phyloP scores from a whole-genome alignment of 1,140 invertebrate genomes.

The Solen grandis region DNA sequence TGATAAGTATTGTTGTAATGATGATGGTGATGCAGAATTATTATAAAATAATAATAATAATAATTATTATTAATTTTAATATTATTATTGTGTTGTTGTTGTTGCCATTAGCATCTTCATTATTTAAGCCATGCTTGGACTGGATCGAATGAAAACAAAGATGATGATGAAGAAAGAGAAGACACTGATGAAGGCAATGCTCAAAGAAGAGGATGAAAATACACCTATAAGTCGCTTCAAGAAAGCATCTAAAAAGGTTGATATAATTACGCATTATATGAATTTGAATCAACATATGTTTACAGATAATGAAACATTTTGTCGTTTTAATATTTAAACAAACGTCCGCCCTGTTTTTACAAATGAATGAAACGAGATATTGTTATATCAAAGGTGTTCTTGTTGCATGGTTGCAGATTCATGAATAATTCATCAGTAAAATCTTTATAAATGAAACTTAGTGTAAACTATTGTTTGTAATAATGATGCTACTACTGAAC shows the following conservation, averaged over 20 bases:
- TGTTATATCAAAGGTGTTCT: not conserved
- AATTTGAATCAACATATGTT: not conserved
- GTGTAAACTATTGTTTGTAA: no score
- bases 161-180: constrained; percentile 26
- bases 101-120: not conserved
- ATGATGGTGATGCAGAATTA: not conserved
- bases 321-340: not conserved
- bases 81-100: not conserved
- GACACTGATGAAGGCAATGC: not conserved
- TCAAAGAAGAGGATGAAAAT: not conserved
- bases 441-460: no score
- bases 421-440: no score
- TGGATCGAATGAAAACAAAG: constrained; percentile 46
- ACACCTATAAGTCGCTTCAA: constrained; percentile 1
- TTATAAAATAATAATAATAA: no score
- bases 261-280: constrained; percentile 8
- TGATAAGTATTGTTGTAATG: not conserved
- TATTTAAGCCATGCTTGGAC: constrained; percentile 31
- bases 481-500: no score
- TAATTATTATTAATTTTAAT: no score
- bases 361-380: not conserved
- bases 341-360: not conserved
- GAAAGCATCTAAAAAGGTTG: constrained; percentile 20
- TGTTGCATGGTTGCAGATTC: not conserved
- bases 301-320: not conserved